phyloP scores from a whole-genome alignment of 1,140 invertebrate species.

The Parasteatoda tepidariorum region DNA sequence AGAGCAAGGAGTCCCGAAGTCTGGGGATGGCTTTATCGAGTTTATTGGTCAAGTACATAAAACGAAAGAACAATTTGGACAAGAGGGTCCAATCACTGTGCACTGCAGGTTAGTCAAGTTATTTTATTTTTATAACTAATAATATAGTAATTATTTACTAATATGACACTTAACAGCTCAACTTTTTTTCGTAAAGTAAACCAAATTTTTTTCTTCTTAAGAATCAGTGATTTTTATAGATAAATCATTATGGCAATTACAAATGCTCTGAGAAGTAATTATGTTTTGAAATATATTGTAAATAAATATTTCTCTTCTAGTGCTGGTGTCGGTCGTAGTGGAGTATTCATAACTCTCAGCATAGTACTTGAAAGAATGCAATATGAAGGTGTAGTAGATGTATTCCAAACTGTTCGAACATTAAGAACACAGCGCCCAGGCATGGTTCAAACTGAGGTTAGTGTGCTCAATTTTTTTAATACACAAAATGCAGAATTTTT shows the following conservation, averaged over 20 bases:
- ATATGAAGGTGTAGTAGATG: conserved; percentile 98
- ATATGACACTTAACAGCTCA: background rate
- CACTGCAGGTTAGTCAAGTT: conserved; percentile 84
- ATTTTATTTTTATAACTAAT: conserved; percentile 17
- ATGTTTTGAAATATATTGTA: background rate
- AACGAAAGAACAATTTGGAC: conserved; percentile 99
- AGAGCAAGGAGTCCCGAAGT: conserved; percentile 93
- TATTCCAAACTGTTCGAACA: conserved; percentile 98
- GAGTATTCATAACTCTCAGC: conserved; percentile 97
- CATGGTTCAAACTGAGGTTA: conserved; percentile 95
- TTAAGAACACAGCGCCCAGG: conserved; percentile 96
- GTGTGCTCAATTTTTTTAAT: background rate
- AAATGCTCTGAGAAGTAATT: too few species aligned
- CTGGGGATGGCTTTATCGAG: conserved; percentile 97
- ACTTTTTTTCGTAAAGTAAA: too few species aligned
- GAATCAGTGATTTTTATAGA: too few species aligned
- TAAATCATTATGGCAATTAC: too few species aligned
- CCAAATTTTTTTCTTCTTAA: too few species aligned
- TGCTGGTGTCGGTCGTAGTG: conserved; percentile 93
- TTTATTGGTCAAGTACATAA: conserved; percentile 99
- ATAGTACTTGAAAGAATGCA: conserved; percentile 98
- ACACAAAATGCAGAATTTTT: background rate
- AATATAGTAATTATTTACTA: background rate
- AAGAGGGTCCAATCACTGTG: conserved; percentile 99
- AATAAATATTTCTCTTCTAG: conserved; percentile 69